Evolutionary conservation across 2,113 vertebrate species (phyloP), one percentile per base, ranked within the genome.

Genomic region (Numida meleagris): DNA sequence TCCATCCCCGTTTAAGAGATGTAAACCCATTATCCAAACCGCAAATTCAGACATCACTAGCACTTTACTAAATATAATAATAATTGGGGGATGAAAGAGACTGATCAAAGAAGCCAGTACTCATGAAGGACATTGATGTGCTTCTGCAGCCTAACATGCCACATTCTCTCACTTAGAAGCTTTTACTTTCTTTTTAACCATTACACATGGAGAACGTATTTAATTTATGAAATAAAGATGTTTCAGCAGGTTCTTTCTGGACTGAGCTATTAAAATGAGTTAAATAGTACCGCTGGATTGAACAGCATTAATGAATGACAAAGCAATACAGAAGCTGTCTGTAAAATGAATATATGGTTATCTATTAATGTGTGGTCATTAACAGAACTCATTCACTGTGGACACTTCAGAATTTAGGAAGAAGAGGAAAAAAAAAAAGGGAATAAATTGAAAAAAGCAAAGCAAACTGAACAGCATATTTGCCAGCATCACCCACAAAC

Each of bases 131-230:
- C 67, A 50, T 0, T 23, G 53, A 90, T 27, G n/a, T 18, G 13
- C 71, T 73, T 61, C 73, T 70, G n/a, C 76, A 65, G 45, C 70
- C 45, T 38, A 19, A 83, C 45, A 53, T 20, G 31, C 23, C 72
- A 86, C 45, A 9, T 72, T 84, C 46, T 89, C 40, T 74, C 66
- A 78, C 61, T 40, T 57, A 67, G 65, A 88, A 93, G 38, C 55
- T 83, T 93, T 91, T 67, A 25, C 50, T 88, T 91, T 46, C 75
- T 59, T 89, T 93, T 51, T 42, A 78, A 67, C n/a, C 18, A 15
- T 62, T 72, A 40, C 6, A 48, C 42, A 31, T 4, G 24, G 17
- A 80, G 55, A 82, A 73, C 73, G 65, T 12, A 53, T 34, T 74
- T 51, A 50, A 65, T 81, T 53, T 86, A 42, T 33, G 46, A 77